Base-by-base conservation (phyloP, 2,888 invertebrate species). In the Orchesella flavescens region DNA sequence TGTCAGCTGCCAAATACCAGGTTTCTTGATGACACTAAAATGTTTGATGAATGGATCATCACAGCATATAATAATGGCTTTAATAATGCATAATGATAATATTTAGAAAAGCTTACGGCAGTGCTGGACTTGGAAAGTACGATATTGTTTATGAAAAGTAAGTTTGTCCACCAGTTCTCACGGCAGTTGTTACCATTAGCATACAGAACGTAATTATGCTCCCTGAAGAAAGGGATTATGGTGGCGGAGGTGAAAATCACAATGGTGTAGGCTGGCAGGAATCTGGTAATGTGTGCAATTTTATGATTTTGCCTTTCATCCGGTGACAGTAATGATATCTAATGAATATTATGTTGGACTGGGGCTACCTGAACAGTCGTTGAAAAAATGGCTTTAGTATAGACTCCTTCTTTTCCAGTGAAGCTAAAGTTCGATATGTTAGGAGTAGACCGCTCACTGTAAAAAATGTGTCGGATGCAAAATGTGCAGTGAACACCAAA, bases 401-500 rank as follows among this genome's bases (percentile, higher is more conserved):
- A 66, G 86, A 92, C 3, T 92, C 88, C 2, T 89, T 92, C 55
- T 90, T 89, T 66, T 91, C 91, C 10, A 87, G 65, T 13, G 80
- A 59, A 65, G 89, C 90, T 0, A 91, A 89, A 1, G 93, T 86
- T n/a, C 90, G 90, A 19, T 91, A 91, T 0, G 92, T 90, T 0
- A 92, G 91, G 7, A 93, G 90, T 69, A 93, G 91, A 0, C 93
- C 93, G 63, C 93, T 93, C 1, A 93, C 88, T 10, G 93, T 88
- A 89, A 93, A 93, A 89, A 93, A 94, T 0, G 93, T 92, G 87
- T 94, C 94, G 49, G 93, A 93, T 61, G 93, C 92, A 0, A 93
- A 89, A 88, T 93, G 93, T 34, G 92, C 92, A 88, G 93, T 93
- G 15, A 93, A 91, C 0, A 93, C 88, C 15, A 93, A 89, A 84